Evolutionary conservation across 2,888 invertebrate species (phyloP).

Genomic region (Entomobrya proxima): DNA sequence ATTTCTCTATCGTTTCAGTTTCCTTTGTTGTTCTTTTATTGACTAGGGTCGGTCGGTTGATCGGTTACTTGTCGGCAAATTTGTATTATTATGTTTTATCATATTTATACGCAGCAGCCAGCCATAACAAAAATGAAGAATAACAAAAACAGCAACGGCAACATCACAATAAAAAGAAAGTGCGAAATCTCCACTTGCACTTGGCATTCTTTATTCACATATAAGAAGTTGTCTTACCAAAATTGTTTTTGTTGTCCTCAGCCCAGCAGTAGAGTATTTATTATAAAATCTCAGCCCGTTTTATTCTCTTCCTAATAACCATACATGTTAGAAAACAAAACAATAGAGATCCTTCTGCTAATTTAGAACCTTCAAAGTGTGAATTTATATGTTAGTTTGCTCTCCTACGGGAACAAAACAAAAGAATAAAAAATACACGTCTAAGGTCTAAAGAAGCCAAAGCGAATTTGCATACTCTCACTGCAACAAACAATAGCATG

Average conservation of each 20-base stretch:
- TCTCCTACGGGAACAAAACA: slow-evolving; percentile 30
- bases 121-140: not conserved
- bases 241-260: not conserved
- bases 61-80: slow-evolving; percentile 12
- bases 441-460: slow-evolving; percentile 4
- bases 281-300: slow-evolving; percentile 24
- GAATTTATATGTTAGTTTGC: slow-evolving; percentile 59
- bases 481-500: not conserved
- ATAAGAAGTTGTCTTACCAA: not conserved
- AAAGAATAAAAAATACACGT: slow-evolving; percentile 15
- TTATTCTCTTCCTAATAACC: not conserved
- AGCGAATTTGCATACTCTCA: slow-evolving; percentile 45
- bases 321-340: slow-evolving; percentile 26
- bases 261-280: not conserved
- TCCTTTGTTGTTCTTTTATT: not conserved
- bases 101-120: not conserved
- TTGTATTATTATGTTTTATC: not conserved
- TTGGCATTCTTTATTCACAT: not conserved
- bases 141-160: not conserved
- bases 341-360: slow-evolving; percentile 58
- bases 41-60: slow-evolving; percentile 28
- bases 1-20: not conserved
- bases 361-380: slow-evolving; percentile 55
- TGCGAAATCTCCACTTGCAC: slow-evolving; percentile 67
- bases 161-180: slow-evolving; percentile 51